Evolutionary conservation across 2,888 invertebrate genomes (phyloP).

Genomic region (Sphaerolaimus hirsutus): DNA sequence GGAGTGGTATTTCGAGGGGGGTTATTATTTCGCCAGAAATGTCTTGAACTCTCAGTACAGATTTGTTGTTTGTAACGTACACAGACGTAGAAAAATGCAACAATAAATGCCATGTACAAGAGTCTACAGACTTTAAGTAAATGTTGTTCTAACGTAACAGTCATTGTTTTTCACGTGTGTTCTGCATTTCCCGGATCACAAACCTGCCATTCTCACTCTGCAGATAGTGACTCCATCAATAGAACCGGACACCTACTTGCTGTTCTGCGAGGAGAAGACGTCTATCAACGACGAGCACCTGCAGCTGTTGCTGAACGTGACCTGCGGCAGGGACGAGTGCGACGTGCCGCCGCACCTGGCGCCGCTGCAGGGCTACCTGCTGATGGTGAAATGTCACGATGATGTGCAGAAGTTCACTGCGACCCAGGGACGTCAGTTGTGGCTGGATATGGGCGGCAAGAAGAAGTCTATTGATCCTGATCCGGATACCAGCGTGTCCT

Average conservation of each 20-base stretch:
- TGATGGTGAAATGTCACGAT: slow-evolving; percentile 20
- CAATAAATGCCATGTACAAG: too few species aligned
- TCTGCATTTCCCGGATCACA: too few species aligned
- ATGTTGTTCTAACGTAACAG: too few species aligned
- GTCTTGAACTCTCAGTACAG: too few species aligned
- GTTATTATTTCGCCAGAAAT: too few species aligned
- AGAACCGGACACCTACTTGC: slow-evolving; percentile 2
- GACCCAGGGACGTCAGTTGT: slow-evolving; percentile 6
- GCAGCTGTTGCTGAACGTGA: slow-evolving; percentile 29
- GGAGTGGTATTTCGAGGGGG: too few species aligned
- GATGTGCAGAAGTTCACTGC: slow-evolving; percentile 8
- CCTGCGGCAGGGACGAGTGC: slow-evolving; percentile 27
- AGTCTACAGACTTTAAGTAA: too few species aligned
- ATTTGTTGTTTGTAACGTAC: too few species aligned
- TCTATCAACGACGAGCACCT: slow-evolving; percentile 24
- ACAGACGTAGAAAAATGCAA: too few species aligned
- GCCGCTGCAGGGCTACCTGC: slow-evolving; percentile 26
- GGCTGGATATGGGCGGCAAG: slow-evolving; percentile 26
- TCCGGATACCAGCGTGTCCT: slow-evolving; percentile 30
- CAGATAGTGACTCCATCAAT: too few species aligned
- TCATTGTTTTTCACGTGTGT: too few species aligned
- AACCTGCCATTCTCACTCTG: too few species aligned
- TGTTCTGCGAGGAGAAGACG: slow-evolving; percentile 14
- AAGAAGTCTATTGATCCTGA: slow-evolving; percentile 27
- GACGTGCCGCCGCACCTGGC: slow-evolving; percentile 3